These are phyloP conservation scores for Leistus spinibarbis DNA, from an alignment of 2,888 invertebrate species.

Conservation along the genomic window DNA sequence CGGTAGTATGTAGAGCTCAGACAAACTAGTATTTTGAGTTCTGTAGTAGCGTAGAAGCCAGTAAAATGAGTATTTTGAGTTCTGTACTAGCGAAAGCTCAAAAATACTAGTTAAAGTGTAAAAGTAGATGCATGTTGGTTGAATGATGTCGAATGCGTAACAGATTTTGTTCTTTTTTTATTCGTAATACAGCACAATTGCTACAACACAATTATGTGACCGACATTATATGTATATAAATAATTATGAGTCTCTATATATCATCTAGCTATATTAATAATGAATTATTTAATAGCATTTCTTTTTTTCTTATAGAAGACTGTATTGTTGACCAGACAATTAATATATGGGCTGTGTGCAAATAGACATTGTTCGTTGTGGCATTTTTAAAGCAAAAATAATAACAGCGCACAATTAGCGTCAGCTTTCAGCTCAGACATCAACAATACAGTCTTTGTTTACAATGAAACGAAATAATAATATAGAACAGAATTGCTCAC, in stretches of 20 bases:
- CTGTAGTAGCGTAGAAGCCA: too few relatives aligned
- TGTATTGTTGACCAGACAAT: slow-evolving; percentile 31
- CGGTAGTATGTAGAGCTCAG: neutral
- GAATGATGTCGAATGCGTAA: slow-evolving; percentile 25
- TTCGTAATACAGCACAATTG: slow-evolving; percentile 48
- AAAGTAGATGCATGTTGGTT: slow-evolving; percentile 22
- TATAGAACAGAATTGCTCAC: slow-evolving; percentile 13
- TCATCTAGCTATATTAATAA: slow-evolving; percentile 8
- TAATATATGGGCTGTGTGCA: slow-evolving; percentile 21
- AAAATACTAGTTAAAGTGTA: slow-evolving; percentile 3
- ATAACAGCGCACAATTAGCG: slow-evolving; percentile 15
- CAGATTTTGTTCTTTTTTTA: slow-evolving; percentile 29
- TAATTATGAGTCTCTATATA: slow-evolving; percentile 35
- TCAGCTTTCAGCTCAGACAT: neutral
- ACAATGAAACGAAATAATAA: neutral
- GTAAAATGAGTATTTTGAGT: too few relatives aligned
- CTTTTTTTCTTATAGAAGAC: slow-evolving; percentile 9
- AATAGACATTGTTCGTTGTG: slow-evolving; percentile 35
- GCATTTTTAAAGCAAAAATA: slow-evolving; percentile 26
- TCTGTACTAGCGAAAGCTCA: neutral
- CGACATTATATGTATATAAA: slow-evolving; percentile 40
- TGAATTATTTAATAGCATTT: neutral
- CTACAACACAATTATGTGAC: slow-evolving; percentile 56
- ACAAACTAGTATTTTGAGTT: too few relatives aligned
- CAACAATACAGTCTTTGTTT: neutral